A percentile compares a stretch with the other conserved stretches of the same genome.
These are phyloP conservation scores for Poicephalus gulielmi DNA, from an alignment of 2,113 vertebrate genomes.

Conservation along the genomic window DNA sequence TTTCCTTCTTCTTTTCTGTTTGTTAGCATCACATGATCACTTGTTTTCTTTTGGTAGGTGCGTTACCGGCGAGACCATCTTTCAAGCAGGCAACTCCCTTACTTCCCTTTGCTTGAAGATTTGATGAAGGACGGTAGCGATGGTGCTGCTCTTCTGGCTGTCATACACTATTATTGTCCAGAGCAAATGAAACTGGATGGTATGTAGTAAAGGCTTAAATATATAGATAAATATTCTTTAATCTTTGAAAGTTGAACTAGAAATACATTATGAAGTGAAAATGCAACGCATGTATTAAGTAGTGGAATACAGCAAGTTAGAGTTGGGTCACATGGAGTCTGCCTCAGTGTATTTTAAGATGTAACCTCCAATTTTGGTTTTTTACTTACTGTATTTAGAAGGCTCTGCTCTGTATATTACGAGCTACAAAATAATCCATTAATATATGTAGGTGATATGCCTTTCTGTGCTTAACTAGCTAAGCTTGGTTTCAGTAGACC, in stretches of 20 bases:
- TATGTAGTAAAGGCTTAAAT: slow-evolving; percentile 52
- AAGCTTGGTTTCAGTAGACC: not conserved
- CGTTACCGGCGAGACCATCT: slow-evolving; percentile 93
- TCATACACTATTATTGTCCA: slow-evolving; percentile 96
- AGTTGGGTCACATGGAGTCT: not conserved
- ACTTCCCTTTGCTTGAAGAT: slow-evolving; percentile 89
- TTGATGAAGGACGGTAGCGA: slow-evolving; percentile 89
- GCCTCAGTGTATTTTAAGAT: not conserved
- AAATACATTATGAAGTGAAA: not conserved
- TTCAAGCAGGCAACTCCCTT: slow-evolving; percentile 83
- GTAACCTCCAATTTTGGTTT: not conserved
- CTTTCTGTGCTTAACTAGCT: not conserved
- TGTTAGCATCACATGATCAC: not conserved
- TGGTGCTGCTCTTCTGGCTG: slow-evolving; percentile 85
- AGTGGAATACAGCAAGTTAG: not conserved
- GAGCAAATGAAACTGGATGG: slow-evolving; percentile 92
- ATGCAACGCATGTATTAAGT: not conserved
- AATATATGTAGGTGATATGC: not conserved
- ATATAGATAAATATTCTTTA: not conserved
- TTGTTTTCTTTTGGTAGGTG: slow-evolving; percentile 75
- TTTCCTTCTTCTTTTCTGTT: not conserved
- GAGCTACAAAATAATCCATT: not conserved
- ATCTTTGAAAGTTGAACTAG: not conserved
- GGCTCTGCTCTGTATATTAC: not conserved
- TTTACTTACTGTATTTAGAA: not conserved